Evolutionary conservation across 2,797 vertebrate genomes (phyloP).

Genomic region (Diglossa cyanea): DNA sequence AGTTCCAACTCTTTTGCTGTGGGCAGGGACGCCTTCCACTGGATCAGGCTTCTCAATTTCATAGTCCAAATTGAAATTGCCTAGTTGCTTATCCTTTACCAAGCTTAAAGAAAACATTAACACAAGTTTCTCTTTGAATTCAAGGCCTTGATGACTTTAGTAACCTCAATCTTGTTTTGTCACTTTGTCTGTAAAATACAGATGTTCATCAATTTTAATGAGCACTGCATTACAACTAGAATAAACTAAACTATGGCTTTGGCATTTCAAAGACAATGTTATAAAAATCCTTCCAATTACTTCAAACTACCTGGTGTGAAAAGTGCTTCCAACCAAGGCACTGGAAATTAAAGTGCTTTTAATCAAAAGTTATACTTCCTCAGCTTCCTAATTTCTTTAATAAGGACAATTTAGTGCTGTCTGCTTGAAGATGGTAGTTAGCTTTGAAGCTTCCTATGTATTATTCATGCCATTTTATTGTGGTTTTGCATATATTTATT

Average conservation of each 20-base stretch:
- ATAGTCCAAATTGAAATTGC: neutral
- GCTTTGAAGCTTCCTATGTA: neutral
- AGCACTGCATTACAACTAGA: neutral
- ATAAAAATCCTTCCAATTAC: neutral
- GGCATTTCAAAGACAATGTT: neutral
- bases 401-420: neutral
- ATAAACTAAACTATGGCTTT: neutral
- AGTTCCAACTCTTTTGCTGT: neutral
- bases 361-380: neutral
- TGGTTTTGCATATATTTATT: neutral
- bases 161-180: neutral
- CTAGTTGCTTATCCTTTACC: neutral
- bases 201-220: neutral
- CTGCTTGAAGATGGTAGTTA: neutral
- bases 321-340: neutral
- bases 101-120: neutral
- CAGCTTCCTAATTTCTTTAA: neutral
- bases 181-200: neutral
- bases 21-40: neutral
- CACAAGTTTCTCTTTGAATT: neutral
- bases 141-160: neutral
- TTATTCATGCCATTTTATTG: neutral
- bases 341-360: neutral
- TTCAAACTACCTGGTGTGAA: neutral
- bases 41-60: neutral